Evolutionary conservation across 2,797 vertebrate species (phyloP).

Genomic region (Valencia hispanica): DNA sequence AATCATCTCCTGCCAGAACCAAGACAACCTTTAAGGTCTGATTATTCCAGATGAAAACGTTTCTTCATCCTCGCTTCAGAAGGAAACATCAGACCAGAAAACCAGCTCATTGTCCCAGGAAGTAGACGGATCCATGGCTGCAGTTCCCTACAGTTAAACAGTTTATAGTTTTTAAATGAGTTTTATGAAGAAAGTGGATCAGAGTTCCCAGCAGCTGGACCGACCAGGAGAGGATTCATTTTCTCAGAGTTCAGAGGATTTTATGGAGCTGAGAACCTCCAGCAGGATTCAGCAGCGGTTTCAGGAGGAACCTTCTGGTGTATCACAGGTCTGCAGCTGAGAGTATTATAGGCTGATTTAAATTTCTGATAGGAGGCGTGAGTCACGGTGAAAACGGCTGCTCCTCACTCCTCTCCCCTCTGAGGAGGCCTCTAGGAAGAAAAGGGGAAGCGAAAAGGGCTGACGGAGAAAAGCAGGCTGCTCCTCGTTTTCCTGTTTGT

Average conservation of each 20-base stretch:
- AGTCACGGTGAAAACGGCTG: slow-evolving; percentile 46
- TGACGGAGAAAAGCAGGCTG: slow-evolving; percentile 53
- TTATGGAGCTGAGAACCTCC: not conserved
- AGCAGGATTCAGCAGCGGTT: too few relatives aligned
- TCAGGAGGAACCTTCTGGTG: not conserved
- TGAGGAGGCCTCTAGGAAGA: slow-evolving; percentile 37
- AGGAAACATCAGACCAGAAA: too few relatives aligned
- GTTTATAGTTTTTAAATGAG: too few relatives aligned
- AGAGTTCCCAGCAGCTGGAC: not conserved
- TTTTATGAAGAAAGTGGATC: not conserved
- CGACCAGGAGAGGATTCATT: not conserved
- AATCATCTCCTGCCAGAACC: not conserved
- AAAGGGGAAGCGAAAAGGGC: slow-evolving; percentile 72
- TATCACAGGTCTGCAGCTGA: not conserved
- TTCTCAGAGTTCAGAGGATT: not conserved
- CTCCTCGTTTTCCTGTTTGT: slow-evolving; percentile 63
- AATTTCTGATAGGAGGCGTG: slow-evolving; percentile 33
- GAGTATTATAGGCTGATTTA: not conserved
- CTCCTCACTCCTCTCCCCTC: slow-evolving; percentile 33
- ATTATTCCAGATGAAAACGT: too few relatives aligned
- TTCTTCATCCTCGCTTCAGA: too few relatives aligned
- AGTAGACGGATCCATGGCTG: not conserved
- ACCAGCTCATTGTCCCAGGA: not conserved
- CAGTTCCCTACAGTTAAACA: not conserved
- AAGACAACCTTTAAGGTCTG: not conserved